phyloP scores from a whole-genome alignment of 2,888 invertebrate species.

The Hirtodrosophila alboralis region DNA sequence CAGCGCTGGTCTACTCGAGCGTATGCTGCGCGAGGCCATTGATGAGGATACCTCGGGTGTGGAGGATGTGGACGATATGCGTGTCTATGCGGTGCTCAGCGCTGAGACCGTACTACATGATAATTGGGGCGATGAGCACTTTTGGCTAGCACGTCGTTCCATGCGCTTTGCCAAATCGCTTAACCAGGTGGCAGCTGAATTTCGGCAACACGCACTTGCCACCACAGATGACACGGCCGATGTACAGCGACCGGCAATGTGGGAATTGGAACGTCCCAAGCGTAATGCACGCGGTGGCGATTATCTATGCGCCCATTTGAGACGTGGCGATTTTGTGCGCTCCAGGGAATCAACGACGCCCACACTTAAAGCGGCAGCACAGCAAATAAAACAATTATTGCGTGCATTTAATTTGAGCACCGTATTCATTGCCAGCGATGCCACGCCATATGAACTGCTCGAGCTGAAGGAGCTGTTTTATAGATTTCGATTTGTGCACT shows the following conservation, averaged over 20 bases:
- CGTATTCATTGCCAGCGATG: constrained; percentile 95
- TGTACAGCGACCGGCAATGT: constrained; percentile 86
- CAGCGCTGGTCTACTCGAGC: constrained; percentile 87
- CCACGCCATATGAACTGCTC: constrained; percentile 85
- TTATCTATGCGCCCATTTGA: constrained; percentile 93
- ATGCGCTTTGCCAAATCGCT: constrained; percentile 93
- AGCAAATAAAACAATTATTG: constrained; percentile 88
- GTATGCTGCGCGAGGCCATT: constrained; percentile 85
- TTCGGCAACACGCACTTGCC: constrained; percentile 86
- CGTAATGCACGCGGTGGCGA: constrained; percentile 87
- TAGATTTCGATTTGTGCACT: constrained; percentile 75
- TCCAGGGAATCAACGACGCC: constrained; percentile 91
- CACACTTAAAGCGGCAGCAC: constrained; percentile 89
- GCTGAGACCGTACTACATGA: constrained; percentile 95
- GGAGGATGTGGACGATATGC: constrained; percentile 65
- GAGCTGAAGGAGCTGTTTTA: constrained; percentile 80
- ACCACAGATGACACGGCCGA: constrained; percentile 85
- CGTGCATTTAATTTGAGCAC: constrained; percentile 86
- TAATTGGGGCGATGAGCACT: constrained; percentile 91
- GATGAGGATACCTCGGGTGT: constrained; percentile 47
- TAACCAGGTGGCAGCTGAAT: constrained; percentile 88
- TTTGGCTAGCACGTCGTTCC: constrained; percentile 95
- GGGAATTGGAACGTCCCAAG: constrained; percentile 85
- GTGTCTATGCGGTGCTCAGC: constrained; percentile 84
- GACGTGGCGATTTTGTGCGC: constrained; percentile 93